Conservation (phyloP, 2,888 invertebrate genomes). For the Ornithoptera alexandrae region DNA sequence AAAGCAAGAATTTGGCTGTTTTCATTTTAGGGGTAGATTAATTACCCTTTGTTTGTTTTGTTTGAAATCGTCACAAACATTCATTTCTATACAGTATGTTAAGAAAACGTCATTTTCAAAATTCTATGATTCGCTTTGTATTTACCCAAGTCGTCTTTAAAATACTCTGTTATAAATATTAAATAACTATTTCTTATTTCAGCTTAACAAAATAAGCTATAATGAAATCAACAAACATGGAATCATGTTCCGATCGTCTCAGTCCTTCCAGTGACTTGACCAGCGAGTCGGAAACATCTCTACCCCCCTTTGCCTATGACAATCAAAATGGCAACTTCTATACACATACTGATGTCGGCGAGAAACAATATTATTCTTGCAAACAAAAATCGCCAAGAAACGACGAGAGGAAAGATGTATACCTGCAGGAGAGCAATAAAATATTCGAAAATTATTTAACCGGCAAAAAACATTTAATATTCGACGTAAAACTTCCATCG, state of each 20-base stretch:
- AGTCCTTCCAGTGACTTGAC: slow-evolving; percentile 72
- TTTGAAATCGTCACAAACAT: neutral
- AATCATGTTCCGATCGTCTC: slow-evolving; percentile 67
- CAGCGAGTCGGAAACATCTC: slow-evolving; percentile 70
- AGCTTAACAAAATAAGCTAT: slow-evolving; percentile 36
- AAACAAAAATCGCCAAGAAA: slow-evolving; percentile 59
- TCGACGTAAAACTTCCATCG: slow-evolving; percentile 71
- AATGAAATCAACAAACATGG: slow-evolving; percentile 77
- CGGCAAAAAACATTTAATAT: slow-evolving; percentile 71
- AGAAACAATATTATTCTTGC: slow-evolving; percentile 68
- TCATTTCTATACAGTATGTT: no score
- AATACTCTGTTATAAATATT: neutral
- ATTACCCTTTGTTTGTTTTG: neutral
- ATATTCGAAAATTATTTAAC: slow-evolving; percentile 63
- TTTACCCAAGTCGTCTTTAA: no score
- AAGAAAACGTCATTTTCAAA: no score
- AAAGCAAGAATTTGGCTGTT: neutral
- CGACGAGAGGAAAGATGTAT: slow-evolving; percentile 61
- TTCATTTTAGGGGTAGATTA: neutral
- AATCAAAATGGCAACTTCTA: slow-evolving; percentile 62
- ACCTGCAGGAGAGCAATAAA: slow-evolving; percentile 67
- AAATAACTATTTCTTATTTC: slow-evolving; percentile 18
- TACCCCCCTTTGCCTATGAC: slow-evolving; percentile 68
- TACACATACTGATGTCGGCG: slow-evolving; percentile 52
- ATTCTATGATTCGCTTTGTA: no score